A percentile compares a stretch with the other conserved stretches of the same genome.
Evolutionary conservation across 2,797 vertebrate species (phyloP).

Genomic region (Ficedula albicollis): DNA sequence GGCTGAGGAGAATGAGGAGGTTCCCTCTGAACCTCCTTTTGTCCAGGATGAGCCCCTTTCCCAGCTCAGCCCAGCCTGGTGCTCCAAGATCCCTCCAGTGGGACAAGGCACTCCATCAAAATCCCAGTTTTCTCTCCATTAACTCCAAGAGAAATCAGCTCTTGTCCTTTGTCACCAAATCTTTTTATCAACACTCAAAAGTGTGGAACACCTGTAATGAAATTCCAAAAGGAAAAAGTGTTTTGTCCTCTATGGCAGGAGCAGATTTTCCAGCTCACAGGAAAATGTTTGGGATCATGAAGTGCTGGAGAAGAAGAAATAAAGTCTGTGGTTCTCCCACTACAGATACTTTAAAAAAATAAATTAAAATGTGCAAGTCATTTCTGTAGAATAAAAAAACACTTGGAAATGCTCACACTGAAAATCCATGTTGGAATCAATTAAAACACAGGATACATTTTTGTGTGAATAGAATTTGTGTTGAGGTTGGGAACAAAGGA

Average conservation of each 20-base stretch:
- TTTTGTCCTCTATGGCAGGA: background rate
- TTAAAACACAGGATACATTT: background rate
- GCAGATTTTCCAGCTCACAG: background rate
- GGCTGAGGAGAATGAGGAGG: background rate
- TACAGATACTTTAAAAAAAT: background rate
- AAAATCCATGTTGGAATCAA: background rate
- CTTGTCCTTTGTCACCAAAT: background rate
- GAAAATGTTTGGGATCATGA: background rate
- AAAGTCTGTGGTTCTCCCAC: background rate
- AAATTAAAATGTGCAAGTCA: background rate
- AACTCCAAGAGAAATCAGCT: background rate
- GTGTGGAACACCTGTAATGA: too few species aligned
- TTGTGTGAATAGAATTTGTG: too few species aligned
- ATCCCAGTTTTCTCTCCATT: background rate
- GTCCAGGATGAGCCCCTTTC: background rate
- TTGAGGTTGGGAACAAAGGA: background rate
- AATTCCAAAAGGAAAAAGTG: background rate
- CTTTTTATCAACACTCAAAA: background rate
- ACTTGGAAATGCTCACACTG: background rate
- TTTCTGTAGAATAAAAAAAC: background rate
- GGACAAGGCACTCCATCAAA: background rate
- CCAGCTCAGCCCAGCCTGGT: background rate
- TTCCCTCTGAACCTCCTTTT: background rate
- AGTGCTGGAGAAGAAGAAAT: background rate
- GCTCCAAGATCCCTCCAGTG: background rate